Percentiles rank a stretch among this genome's conserved stretches.
These are phyloP conservation scores for Egretta garzetta DNA, from an alignment of 2,113 vertebrate genomes.

Conservation along the genomic window DNA sequence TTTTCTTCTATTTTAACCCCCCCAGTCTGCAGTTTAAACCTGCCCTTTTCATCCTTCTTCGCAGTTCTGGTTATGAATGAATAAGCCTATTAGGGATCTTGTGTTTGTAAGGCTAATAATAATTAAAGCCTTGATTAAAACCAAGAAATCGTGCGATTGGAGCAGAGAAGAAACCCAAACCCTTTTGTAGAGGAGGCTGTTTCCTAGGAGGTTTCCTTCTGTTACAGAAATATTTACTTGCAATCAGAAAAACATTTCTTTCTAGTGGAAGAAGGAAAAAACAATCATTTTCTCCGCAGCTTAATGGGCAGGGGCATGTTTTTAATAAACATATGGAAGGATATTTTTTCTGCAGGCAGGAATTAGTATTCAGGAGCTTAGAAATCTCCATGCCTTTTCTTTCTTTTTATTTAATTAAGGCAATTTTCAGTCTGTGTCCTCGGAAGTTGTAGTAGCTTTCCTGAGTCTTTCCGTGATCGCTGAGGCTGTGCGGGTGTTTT, in stretches of 20 bases:
- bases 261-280: not conserved
- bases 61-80: not conserved
- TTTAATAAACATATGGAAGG: not conserved
- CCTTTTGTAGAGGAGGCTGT: not conserved
- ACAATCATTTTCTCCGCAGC: not conserved
- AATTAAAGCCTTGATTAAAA: not conserved
- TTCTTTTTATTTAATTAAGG: not conserved
- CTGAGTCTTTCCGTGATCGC: not conserved
- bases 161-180: not conserved
- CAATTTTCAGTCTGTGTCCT: not conserved
- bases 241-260: not conserved
- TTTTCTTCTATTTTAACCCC: not conserved
- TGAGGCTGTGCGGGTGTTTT: not conserved
- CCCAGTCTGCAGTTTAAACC: not conserved
- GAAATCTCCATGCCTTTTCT: not conserved
- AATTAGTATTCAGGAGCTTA: not conserved
- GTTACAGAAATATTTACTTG: not conserved
- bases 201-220: constrained; percentile 21
- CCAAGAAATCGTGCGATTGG: not conserved
- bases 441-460: not conserved
- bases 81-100: not conserved
- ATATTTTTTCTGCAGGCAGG: not conserved
- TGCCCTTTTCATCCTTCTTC: not conserved
- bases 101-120: not conserved
- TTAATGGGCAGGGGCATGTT: not conserved